Evolutionary conservation across 2,113 vertebrate genomes (phyloP).

Genomic region (Axis porcinus): DNA sequence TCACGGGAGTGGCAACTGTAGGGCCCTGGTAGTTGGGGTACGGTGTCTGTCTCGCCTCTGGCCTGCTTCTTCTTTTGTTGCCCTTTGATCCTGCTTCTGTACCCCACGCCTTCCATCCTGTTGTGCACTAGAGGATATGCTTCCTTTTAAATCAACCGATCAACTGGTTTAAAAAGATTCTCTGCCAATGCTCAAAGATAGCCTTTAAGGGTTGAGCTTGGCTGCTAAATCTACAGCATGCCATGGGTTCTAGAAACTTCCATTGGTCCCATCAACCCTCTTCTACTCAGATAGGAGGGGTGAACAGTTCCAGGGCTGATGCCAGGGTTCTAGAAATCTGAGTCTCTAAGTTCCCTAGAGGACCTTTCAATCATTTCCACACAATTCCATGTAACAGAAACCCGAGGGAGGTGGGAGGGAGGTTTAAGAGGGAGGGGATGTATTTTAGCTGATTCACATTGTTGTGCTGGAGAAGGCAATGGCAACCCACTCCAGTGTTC

Average conservation of each 20-base stretch:
- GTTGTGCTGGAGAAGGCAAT: neutral
- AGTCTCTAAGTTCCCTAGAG: neutral
- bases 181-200: neutral
- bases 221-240: neutral
- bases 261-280: neutral
- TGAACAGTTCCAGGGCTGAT: neutral
- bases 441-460: neutral
- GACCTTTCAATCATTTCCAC: neutral
- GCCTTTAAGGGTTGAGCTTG: neutral
- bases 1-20: neutral
- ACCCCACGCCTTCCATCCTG: neutral
- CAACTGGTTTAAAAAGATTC: neutral
- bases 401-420: neutral
- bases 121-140: neutral
- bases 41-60: neutral
- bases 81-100: constrained; percentile 21
- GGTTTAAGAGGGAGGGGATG: neutral
- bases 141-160: constrained; percentile 22
- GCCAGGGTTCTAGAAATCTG: neutral
- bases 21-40: neutral
- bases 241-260: neutral
- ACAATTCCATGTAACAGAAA: neutral
- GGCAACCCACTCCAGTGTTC: neutral
- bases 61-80: constrained; percentile 6
- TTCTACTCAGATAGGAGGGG: neutral